Conservation (phyloP, 2,113 vertebrate genomes). For the Myotis yumanensis region DNA sequence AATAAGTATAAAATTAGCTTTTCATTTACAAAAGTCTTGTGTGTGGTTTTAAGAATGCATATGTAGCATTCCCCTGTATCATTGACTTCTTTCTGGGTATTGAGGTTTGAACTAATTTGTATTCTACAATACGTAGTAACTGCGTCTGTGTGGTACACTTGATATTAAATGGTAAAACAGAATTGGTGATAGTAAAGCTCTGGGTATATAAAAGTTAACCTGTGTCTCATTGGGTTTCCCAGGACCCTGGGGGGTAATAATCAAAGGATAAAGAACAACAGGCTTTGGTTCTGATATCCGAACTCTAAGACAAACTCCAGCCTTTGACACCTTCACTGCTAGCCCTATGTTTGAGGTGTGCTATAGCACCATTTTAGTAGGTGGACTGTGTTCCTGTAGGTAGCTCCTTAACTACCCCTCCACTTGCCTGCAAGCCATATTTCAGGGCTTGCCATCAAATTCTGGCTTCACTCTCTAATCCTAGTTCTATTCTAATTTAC, state of each 20-base stretch:
- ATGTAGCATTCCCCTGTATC: not conserved
- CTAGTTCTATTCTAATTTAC: not conserved
- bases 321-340: not conserved
- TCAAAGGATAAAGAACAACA: not conserved
- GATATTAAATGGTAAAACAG: not conserved
- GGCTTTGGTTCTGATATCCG: not conserved
- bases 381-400: not conserved
- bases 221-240: not conserved
- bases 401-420: not conserved
- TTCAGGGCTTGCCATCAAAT: not conserved
- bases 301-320: not conserved
- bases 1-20: slow-evolving; percentile 26
- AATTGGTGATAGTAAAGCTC: not conserved
- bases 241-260: not conserved
- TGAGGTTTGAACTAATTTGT: not conserved
- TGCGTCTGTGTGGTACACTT: not conserved
- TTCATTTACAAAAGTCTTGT: not conserved
- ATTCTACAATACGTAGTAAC: not conserved
- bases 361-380: not conserved
- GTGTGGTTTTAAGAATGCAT: not conserved
- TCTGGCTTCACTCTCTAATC: not conserved
- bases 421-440: not conserved
- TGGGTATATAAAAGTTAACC: not conserved
- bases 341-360: not conserved
- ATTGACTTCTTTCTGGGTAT: not conserved